A percentile compares a stretch with the other conserved stretches of the same genome.
Evolutionary conservation across 2,113 vertebrate genomes (phyloP).

Genomic region (Eurypyga helias): DNA sequence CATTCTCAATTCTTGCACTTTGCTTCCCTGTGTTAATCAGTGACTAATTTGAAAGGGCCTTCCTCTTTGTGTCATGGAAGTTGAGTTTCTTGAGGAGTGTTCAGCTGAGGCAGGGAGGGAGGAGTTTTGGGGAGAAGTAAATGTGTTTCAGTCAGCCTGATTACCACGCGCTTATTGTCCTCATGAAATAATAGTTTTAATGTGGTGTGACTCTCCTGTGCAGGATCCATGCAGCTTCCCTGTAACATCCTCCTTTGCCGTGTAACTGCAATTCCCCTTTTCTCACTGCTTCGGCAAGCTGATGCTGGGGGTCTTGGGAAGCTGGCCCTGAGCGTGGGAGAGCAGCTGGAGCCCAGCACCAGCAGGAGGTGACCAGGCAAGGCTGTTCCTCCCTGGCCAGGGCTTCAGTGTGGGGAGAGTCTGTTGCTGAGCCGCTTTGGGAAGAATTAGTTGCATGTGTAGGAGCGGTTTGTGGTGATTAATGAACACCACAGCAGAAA

Average conservation of each 20-base stretch:
- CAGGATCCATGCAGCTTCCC: background rate
- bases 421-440: background rate
- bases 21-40: background rate
- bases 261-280: background rate
- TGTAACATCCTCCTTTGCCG: background rate
- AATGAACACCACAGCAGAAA: background rate
- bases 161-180: background rate
- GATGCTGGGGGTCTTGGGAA: accelerated
- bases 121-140: background rate
- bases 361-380: background rate
- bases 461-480: background rate
- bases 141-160: background rate
- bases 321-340: background rate
- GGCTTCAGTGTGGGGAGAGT: background rate
- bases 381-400: background rate
- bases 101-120: background rate
- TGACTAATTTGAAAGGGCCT: background rate
- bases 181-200: background rate
- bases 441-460: background rate
- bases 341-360: background rate
- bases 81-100: background rate
- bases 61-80: background rate
- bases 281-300: background rate
- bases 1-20: background rate
- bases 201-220: background rate